A percentile compares a stretch with the other conserved stretches of the same genome.
These are phyloP conservation scores for Cyclura pinguis DNA, from an alignment of 2,797 vertebrate genomes.

Conservation along the genomic window DNA sequence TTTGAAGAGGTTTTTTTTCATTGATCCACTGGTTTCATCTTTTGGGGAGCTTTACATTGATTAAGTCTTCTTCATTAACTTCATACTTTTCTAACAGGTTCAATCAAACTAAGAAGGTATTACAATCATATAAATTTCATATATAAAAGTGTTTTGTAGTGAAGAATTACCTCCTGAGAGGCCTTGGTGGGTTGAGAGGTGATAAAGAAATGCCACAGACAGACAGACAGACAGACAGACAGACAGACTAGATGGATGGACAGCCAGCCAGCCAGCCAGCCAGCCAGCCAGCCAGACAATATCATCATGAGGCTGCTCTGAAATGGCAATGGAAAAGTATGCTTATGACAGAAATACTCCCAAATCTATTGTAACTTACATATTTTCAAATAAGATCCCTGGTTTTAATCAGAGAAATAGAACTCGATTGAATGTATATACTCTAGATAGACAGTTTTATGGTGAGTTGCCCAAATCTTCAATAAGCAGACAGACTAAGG, in stretches of 20 bases:
- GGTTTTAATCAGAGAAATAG: not conserved
- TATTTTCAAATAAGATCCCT: not conserved
- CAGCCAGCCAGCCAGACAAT: no score
- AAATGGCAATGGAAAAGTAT: not conserved
- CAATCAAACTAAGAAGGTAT: no score
- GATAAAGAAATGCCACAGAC: no score
- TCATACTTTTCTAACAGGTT: not conserved
- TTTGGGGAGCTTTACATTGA: not conserved
- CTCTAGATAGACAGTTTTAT: not conserved
- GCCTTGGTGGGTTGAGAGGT: no score
- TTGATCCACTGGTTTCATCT: not conserved
- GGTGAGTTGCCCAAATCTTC: not conserved
- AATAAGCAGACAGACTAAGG: not conserved
- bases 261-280: no score
- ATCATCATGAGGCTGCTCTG: no score
- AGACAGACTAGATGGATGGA: no score
- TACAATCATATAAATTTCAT: not conserved
- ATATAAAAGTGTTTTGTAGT: not conserved
- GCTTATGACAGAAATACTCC: not conserved
- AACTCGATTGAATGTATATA: not conserved
- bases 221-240: no score
- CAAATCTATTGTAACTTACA: not conserved
- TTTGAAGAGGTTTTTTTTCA: not conserved
- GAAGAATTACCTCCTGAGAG: not conserved
- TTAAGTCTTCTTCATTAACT: not conserved